phyloP scores from a whole-genome alignment of 2,888 invertebrate genomes.

The Dicyrtoma fusca region DNA sequence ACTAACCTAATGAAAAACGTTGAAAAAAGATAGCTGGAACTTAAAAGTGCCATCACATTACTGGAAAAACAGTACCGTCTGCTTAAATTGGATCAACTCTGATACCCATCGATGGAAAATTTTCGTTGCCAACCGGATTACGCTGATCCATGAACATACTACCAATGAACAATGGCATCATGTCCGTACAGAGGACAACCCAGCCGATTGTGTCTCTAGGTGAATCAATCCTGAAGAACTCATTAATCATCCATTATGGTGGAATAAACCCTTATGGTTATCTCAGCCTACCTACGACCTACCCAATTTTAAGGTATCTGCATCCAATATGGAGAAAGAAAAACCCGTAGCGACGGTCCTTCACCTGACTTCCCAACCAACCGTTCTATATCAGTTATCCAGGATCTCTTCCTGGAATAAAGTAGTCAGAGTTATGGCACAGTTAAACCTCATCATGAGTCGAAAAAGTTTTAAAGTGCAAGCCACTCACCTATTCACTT shows the following conservation, averaged over 20 bases:
- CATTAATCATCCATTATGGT: conserved; percentile 14
- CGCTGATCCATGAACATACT: conserved; percentile 47
- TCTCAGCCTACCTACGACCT: no score
- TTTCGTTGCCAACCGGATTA: conserved; percentile 55
- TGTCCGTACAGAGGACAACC: conserved; percentile 55
- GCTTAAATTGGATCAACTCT: conserved; percentile 55
- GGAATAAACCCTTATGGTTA: conserved; percentile 13
- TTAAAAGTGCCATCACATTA: not conserved
- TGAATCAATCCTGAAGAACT: conserved; percentile 16
- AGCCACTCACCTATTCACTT: no score
- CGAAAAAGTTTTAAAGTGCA: no score
- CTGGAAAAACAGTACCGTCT: conserved; percentile 57
- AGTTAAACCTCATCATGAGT: no score
- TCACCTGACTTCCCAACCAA: no score
- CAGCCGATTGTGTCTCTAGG: conserved; percentile 56
- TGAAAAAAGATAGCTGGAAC: not conserved
- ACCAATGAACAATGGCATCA: conserved; percentile 50
- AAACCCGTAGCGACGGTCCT: no score
- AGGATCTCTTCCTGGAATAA: no score
- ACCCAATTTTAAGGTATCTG: no score
- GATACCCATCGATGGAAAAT: conserved; percentile 50
- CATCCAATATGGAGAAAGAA: no score
- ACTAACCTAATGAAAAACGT: not conserved
- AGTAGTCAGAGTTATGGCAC: no score
- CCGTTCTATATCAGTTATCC: no score